Percentiles rank a stretch among this genome's conserved stretches.
phyloP scores from a whole-genome alignment of 2,113 vertebrate species.

The Narcine bancroftii region DNA sequence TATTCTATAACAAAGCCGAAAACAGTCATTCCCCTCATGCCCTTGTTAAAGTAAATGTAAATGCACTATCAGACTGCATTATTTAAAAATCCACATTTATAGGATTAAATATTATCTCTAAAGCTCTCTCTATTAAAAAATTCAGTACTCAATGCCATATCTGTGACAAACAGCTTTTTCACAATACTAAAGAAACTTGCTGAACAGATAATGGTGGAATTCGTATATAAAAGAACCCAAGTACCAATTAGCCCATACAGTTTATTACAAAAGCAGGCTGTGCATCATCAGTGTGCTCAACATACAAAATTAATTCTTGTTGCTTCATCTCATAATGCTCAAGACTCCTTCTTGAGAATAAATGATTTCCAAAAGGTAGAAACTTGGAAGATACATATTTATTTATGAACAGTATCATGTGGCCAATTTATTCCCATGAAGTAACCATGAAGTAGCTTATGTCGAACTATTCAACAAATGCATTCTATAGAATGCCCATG shows the following conservation, averaged over 20 bases:
- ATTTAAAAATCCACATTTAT: slow-evolving; percentile 62
- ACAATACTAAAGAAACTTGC: neutral
- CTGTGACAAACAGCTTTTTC: neutral
- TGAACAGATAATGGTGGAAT: neutral
- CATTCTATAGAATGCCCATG: neutral
- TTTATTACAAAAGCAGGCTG: neutral
- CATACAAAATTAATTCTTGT: slow-evolving; percentile 8
- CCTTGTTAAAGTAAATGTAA: slow-evolving; percentile 66
- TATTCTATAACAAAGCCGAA: slow-evolving; percentile 58
- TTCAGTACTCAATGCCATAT: neutral
- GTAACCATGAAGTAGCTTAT: neutral
- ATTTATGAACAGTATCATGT: neutral
- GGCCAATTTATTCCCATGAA: neutral
- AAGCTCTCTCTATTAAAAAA: slow-evolving; percentile 23
- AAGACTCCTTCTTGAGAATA: slow-evolving; percentile 7
- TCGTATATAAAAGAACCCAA: neutral
- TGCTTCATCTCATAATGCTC: neutral
- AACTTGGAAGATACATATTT: neutral
- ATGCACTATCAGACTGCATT: slow-evolving; percentile 19
- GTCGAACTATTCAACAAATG: neutral
- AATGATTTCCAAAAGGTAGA: neutral
- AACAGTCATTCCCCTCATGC: slow-evolving; percentile 77
- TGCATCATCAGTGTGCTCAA: no score
- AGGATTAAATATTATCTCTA: slow-evolving; percentile 57
- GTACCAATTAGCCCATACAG: neutral